A percentile compares a stretch with the other conserved stretches of the same genome.
phyloP scores from a whole-genome alignment of 2,797 vertebrate species.

The Adrianichthys oophorus region DNA sequence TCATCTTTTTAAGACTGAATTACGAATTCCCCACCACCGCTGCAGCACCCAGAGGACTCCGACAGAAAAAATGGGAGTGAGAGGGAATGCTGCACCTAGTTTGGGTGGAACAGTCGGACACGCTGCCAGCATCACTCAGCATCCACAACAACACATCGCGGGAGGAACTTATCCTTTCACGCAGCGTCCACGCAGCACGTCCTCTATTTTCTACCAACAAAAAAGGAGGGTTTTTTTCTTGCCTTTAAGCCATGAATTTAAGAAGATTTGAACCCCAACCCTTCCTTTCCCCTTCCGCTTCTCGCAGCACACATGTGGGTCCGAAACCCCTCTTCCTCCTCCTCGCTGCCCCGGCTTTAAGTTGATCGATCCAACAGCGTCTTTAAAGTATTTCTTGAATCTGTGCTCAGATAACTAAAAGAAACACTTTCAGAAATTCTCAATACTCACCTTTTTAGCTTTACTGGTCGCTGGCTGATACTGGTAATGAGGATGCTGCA shows the following conservation, averaged over 20 bases:
- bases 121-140: slow-evolving; percentile 46
- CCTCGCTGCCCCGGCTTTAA: slow-evolving; percentile 47
- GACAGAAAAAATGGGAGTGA: slow-evolving; percentile 43
- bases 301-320: slow-evolving; percentile 37
- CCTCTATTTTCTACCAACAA: neutral
- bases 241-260: neutral
- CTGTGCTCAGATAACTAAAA: slow-evolving; percentile 5
- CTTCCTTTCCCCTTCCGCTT: slow-evolving; percentile 39
- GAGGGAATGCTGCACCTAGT: slow-evolving; percentile 23
- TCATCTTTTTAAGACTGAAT: neutral
- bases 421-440: slow-evolving; percentile 11
- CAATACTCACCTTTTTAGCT: slow-evolving; percentile 65
- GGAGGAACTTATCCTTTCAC: neutral
- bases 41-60: slow-evolving; percentile 5
- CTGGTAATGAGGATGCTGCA: slow-evolving; percentile 51
- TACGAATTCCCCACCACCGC: neutral
- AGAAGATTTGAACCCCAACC: neutral
- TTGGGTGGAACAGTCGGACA: slow-evolving; percentile 47
- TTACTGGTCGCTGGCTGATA: slow-evolving; percentile 59
- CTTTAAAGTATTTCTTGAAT: slow-evolving; percentile 5
- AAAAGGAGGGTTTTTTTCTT: neutral
- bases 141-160: neutral
- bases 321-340: slow-evolving; percentile 60
- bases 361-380: slow-evolving; percentile 61
- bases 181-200: neutral